Base-by-base conservation (phyloP, 2,113 vertebrate genomes). In the Cynoglossus semilaevis region DNA sequence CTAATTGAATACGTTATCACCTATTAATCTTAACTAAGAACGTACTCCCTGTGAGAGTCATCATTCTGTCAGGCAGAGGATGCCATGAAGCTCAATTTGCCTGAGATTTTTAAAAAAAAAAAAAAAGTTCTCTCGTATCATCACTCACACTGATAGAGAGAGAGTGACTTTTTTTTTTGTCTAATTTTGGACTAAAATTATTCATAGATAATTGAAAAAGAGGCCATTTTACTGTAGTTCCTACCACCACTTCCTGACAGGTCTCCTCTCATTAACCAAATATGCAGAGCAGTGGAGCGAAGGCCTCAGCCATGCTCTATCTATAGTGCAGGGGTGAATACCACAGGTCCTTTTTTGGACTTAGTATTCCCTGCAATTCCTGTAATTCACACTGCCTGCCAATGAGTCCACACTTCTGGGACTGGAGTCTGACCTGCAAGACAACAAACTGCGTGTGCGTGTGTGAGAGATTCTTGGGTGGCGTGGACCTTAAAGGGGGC, bases 311-410 rank as follows among this genome's bases (percentile, higher is more conserved):
- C 61, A 8, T 51, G 58, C 15, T 51, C 70, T 79, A 74, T 72
- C 49, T 72, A 63, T 68, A 69, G 63, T 47, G 36, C 8, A 15
- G 13, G 56, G 38, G 67, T 29, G 46, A 56, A 57, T 45, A 49
- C 58, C 50, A 4, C 48, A 4, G 35, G 38, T 65, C 54, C 49
- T 55, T 51, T 59, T 67, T 60, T 70, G 38, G 74, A 67, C 48
- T 59, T 51, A 50, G 65, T 66, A 66, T 70, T 72, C 72, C 51
- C 59, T 65, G 56, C 74, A 53, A 77, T 73, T 69, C 66, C 63
- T 69, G 59, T 57, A 66, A 73, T 77, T 68, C 66, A 35, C 52
- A 18, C 43, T n/a, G 66, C 64, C 53, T 80, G 67, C 70, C 76
- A 75, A 62, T 57, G 68, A 70, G 45, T 38, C 14, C 64, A 22